A percentile compares a stretch with the other conserved stretches of the same genome.
phyloP scores from a whole-genome alignment of 2,797 vertebrate genomes.

The Coilia nasus region DNA sequence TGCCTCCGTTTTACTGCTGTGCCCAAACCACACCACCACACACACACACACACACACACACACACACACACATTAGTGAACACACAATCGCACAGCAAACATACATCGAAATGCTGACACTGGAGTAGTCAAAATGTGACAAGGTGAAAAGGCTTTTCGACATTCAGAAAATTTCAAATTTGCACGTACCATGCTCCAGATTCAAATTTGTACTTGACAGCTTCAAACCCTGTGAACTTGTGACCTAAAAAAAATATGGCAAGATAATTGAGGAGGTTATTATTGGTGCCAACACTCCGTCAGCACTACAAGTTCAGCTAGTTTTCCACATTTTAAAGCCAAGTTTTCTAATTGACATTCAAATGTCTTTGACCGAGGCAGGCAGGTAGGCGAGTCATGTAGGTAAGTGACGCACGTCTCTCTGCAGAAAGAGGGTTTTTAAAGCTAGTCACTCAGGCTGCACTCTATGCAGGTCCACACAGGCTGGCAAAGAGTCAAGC shows the following conservation, averaged over 20 bases:
- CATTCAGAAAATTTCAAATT: background rate
- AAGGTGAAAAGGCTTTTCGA: background rate
- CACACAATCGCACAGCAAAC: conserved; percentile 39
- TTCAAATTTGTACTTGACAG: conserved; percentile 93
- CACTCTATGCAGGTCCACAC: conserved; percentile 3
- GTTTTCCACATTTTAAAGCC: background rate
- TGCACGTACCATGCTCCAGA: conserved; percentile 91
- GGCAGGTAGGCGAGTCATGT: too few species aligned
- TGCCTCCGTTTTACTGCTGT: conserved; percentile 87
- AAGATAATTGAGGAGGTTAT: background rate
- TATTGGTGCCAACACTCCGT: background rate
- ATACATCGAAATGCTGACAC: conserved; percentile 44
- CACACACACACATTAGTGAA: conserved; percentile 55
- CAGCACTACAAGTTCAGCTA: too few species aligned
- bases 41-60: background rate
- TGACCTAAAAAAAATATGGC: conserved; percentile 73
- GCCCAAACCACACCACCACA: background rate
- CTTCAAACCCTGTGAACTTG: conserved; percentile 82
- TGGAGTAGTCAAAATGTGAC: background rate
- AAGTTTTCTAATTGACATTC: background rate
- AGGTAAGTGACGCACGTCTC: background rate
- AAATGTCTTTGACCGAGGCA: background rate
- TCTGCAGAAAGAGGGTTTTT: background rate
- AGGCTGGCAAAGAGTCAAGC: conserved; percentile 9
- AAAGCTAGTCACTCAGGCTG: background rate